Base-by-base conservation (phyloP, 2,888 invertebrate genomes). In the Ditylenchus weischeri region DNA sequence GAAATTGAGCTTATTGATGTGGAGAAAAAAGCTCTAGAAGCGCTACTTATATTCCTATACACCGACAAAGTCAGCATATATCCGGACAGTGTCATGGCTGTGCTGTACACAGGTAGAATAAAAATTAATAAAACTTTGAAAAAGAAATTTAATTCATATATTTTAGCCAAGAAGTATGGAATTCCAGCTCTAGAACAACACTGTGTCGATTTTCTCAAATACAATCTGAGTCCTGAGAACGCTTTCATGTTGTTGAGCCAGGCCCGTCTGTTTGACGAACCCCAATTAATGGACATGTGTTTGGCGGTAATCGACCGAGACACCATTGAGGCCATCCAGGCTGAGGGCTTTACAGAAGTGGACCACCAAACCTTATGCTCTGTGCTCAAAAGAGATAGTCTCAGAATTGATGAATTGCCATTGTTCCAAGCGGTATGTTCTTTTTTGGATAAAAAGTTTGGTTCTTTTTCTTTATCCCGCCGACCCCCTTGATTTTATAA, bases 21-120 rank as follows among this genome's bases (percentile, higher is more conserved):
- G 0, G 91, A 91, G 79, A 90, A 91, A 0, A 88, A 89, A 10
- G 90, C 91, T 0, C 91, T 91, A 83, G 84, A 90, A 57, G 89
- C 90, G 70, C 86, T 91, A 64, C 85, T 91, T 51, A 77, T 75
- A 87, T 87, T 86, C 76, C 78, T 87, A 15, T 91, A 91, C 82
- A 89, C 90, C 0, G 91, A 91, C 85, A 90, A 90, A 82, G 90
- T 91, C 15, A 88, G 89, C 69, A 90, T 91, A 76, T 90, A 89
- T 11, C 90, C 91, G 0, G 91, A 91, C 81, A 90, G 89, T 80
- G 91, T 91, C 1, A 91, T 91, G 90, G 89, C 90, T 0, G 90
- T 90, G 0, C 83, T 91, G 62, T 91, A 91, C 78, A 90, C 91
- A 36, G 73, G 73, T 73, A 5, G 3, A 59, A 29, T 29, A 29